Percentiles rank a stretch among this genome's conserved stretches.
Conservation (phyloP, 2,888 invertebrate genomes). For the Dioctria rufipes region DNA sequence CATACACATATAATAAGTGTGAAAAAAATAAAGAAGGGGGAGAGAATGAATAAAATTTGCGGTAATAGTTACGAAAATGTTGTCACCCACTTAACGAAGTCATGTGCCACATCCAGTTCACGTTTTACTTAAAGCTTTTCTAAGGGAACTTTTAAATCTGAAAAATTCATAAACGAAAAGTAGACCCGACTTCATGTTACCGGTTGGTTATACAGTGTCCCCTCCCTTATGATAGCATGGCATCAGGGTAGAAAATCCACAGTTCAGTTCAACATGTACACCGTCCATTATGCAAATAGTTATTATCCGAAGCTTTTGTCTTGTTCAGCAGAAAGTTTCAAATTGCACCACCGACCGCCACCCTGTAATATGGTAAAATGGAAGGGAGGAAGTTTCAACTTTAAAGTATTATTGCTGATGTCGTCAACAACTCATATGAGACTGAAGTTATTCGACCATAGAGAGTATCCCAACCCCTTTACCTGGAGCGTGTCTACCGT, state of each 20-base stretch:
- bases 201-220: not conserved
- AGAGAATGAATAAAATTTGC: not conserved
- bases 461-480: constrained; percentile 36
- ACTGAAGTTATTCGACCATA: constrained; percentile 56
- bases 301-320: constrained; percentile 58
- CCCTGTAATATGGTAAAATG: not conserved
- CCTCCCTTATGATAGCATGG: not conserved
- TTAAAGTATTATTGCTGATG: constrained; percentile 59
- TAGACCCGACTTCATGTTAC: not conserved
- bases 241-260: constrained; percentile 31
- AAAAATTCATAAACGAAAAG: constrained; percentile 49
- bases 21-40: not conserved
- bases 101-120: constrained; percentile 8
- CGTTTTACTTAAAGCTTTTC: constrained; percentile 24
- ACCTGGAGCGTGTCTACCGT: constrained; percentile 28
- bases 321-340: constrained; percentile 56
- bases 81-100: constrained; percentile 49
- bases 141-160: constrained; percentile 33
- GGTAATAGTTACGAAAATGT: constrained; percentile 39
- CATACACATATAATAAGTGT: not conserved
- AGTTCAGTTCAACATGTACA: constrained; percentile 47
- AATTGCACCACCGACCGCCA: constrained; percentile 54
- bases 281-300: constrained; percentile 58
- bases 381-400: constrained; percentile 31
- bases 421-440: constrained; percentile 59